Evolutionary conservation across 2,113 vertebrate genomes (phyloP), one percentile per base, ranked within the genome.

Genomic region (Pteropus alecto): DNA sequence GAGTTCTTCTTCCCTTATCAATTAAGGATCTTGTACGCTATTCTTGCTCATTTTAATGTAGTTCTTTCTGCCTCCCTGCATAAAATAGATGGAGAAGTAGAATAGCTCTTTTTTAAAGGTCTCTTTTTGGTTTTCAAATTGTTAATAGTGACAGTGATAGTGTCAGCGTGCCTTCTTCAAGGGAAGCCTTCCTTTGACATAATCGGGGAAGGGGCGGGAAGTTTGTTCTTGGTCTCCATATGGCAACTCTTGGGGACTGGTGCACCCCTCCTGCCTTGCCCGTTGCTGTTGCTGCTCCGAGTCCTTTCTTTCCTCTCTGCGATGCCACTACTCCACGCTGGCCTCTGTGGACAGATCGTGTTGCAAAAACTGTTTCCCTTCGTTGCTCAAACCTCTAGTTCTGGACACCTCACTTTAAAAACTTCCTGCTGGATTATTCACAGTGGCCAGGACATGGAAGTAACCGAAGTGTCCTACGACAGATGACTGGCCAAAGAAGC

Each of bases 31-130:
- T 83, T 91, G 38, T 86, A 94, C 48, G 38, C 92, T 96, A 86
- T 74, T 96, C 87, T 65, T 94, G 94, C 73, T 94, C 46, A 74
- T 97, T 97, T 97, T 96, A 92, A 95, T 96, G 58, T 95, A 93
- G 67, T 56, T 94, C 61, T 95, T 93, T 96, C 90, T 16, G 11
- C 26, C 11, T 95, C 30, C 71, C 38, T 89, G 74, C 43, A 67
- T 94, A 91, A 93, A 91, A 78, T 89, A 87, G 33, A 58, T 13
- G 63, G 35, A 77, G 28, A 96, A 76, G 71, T 88, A 94, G 68
- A 96, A 78, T 54, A 92, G 51, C 2, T 70, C 43, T 41, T 15
- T 82, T 81, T 61, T 54, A 67, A 92, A 95, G 30, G 1, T 46
- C 54, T 70, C n/a, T 43, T 70, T 71, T 87, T 93, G 33, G 33